A percentile compares a stretch with the other conserved stretches of the same genome.
phyloP scores from a whole-genome alignment of 2,113 vertebrate species.

The Cebus imitator region DNA sequence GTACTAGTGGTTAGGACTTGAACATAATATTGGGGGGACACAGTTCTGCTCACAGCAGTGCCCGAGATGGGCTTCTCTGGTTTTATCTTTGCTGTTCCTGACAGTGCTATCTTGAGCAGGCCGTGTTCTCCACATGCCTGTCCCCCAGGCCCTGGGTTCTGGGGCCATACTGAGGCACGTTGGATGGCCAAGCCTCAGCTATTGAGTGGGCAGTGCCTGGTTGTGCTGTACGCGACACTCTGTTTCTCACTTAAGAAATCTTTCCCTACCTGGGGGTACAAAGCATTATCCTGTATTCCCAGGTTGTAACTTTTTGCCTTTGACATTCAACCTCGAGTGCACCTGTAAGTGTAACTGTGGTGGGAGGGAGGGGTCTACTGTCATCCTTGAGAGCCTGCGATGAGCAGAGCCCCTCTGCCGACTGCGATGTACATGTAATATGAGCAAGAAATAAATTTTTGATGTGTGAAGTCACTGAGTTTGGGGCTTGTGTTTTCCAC shows the following conservation, averaged over 20 bases:
- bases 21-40: background rate
- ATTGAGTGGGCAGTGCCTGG: background rate
- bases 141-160: background rate
- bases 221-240: background rate
- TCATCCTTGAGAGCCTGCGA: background rate
- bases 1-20: background rate
- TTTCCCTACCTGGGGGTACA: background rate
- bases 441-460: constrained; percentile 51
- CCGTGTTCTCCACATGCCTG: fast-evolving
- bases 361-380: background rate
- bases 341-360: background rate
- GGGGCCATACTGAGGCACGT: background rate
- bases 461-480: background rate
- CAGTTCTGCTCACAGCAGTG: background rate
- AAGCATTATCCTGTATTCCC: background rate
- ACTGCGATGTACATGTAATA: background rate
- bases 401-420: background rate
- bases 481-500: constrained; percentile 9
- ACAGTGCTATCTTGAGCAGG: background rate
- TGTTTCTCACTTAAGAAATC: background rate
- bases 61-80: background rate
- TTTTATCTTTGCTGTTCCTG: background rate
- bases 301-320: background rate
- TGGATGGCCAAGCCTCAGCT: background rate
- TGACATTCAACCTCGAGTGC: background rate